Conservation (phyloP, 2,888 invertebrate species). For the Acrobasis repandana region DNA sequence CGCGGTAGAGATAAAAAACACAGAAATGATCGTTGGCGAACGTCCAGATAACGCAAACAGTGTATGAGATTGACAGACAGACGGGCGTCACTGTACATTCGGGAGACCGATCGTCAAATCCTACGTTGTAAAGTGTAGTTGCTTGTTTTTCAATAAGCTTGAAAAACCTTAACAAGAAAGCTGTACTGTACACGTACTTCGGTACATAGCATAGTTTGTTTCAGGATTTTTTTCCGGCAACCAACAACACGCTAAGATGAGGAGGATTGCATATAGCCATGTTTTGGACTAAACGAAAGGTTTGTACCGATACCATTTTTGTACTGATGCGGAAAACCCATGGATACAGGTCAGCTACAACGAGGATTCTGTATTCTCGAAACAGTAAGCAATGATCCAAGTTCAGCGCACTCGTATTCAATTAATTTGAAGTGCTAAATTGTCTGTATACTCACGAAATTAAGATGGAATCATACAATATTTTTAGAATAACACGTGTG, state of each 20-base stretch:
- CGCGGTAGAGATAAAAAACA: neutral
- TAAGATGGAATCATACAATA: neutral
- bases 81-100: conserved; percentile 1
- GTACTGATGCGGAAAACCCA: too few species aligned
- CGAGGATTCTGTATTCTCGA: neutral
- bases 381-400: neutral
- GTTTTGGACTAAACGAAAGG: too few species aligned
- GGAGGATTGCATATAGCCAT: too few species aligned
- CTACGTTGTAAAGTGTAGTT: neutral
- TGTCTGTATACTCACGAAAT: neutral
- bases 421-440: conserved; percentile 13
- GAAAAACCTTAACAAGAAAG: too few species aligned
- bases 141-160: neutral
- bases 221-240: too few species aligned
- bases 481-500: neutral
- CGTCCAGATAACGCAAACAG: conserved; percentile 16
- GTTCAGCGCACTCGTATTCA: neutral
- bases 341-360: too few species aligned
- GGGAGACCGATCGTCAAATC: conserved; percentile 10
- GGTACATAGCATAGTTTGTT: too few species aligned
- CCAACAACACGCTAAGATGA: too few species aligned
- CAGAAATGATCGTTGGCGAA: conserved; percentile 2
- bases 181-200: too few species aligned
- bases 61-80: conserved; percentile 7
- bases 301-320: too few species aligned